phyloP scores from a whole-genome alignment of 1,140 invertebrate genomes.

The Sminthurides bifidus region DNA sequence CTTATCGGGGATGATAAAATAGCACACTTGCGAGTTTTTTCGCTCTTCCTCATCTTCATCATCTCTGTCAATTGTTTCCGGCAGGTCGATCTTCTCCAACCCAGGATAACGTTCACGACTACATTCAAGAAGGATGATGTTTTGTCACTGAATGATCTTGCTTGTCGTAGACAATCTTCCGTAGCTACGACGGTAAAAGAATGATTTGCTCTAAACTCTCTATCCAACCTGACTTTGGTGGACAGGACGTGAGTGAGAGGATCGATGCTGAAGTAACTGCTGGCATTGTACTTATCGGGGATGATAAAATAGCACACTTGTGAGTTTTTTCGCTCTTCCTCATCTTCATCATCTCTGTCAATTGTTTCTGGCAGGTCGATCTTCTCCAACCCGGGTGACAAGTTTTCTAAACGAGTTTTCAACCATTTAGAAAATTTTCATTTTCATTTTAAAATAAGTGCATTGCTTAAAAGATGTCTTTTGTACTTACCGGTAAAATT shows the following conservation, averaged over 20 bases:
- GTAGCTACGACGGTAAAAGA: constrained; percentile 64
- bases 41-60: constrained; percentile 64
- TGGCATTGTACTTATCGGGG: constrained; percentile 54
- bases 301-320: constrained; percentile 81
- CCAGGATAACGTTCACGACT: constrained; percentile 59
- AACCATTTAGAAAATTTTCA: background rate
- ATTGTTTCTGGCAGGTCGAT: constrained; percentile 65
- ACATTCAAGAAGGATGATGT: constrained; percentile 33
- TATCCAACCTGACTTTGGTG: constrained; percentile 46
- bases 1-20: constrained; percentile 73
- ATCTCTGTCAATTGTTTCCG: constrained; percentile 63
- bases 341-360: constrained; percentile 58
- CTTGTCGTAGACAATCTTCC: constrained; percentile 58
- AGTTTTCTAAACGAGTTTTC: constrained; percentile 52
- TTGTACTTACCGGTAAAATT: constrained; percentile 54
- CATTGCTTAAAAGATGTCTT: background rate
- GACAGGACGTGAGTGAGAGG: constrained; percentile 49
- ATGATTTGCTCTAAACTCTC: constrained; percentile 59
- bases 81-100: constrained; percentile 54
- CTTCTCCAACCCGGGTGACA: constrained; percentile 51
- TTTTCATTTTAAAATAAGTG: background rate
- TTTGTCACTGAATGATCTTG: constrained; percentile 10
- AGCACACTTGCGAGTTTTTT: constrained; percentile 67
- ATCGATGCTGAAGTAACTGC: constrained; percentile 56
- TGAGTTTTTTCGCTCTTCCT: constrained; percentile 60